These are phyloP conservation scores for Hartigia nigra DNA, from an alignment of 2,888 invertebrate genomes.

Conservation along the genomic window DNA sequence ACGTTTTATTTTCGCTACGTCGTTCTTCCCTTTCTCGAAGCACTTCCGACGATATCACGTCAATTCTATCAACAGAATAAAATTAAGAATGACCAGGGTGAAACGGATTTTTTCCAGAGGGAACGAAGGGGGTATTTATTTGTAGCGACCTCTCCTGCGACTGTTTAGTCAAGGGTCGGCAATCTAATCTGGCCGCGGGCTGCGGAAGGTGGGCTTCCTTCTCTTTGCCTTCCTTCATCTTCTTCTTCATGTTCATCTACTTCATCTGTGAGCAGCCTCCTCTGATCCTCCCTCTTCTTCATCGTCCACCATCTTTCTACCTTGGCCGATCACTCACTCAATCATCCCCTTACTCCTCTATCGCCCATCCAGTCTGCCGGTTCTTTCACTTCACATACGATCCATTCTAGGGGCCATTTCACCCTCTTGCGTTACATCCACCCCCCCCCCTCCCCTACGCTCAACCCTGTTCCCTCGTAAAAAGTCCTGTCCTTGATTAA, in stretches of 20 bases:
- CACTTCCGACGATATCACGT: not conserved
- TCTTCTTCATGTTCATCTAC: not conserved
- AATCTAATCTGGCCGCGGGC: slow-evolving; percentile 56
- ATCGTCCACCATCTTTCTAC: slow-evolving; percentile 10
- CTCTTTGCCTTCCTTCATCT: not conserved
- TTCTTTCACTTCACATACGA: slow-evolving; percentile 1
- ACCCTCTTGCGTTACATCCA: not conserved
- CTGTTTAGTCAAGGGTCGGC: slow-evolving; percentile 40
- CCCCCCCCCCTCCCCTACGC: not conserved
- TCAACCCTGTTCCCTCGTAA: slow-evolving; percentile 38
- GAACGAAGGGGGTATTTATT: slow-evolving; percentile 35
- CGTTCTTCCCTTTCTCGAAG: not conserved
- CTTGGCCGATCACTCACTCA: slow-evolving; percentile 49
- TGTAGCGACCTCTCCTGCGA: slow-evolving; percentile 30
- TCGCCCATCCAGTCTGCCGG: slow-evolving; percentile 17
- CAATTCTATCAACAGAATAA: slow-evolving; percentile 41
- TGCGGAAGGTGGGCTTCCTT: not conserved
- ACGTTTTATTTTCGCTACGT: not conserved
- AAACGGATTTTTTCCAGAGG: not conserved
- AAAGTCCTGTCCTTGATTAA: slow-evolving; percentile 49
- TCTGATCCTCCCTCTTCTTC: slow-evolving; percentile 24
- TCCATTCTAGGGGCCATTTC: not conserved
- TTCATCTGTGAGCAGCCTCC: not conserved
- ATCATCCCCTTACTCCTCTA: slow-evolving; percentile 40
- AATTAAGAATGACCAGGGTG: slow-evolving; percentile 36